A percentile compares a stretch with the other conserved stretches of the same genome.
These are phyloP conservation scores for Orchestes rusci DNA, from an alignment of 2,888 invertebrate species.

Conservation along the genomic window DNA sequence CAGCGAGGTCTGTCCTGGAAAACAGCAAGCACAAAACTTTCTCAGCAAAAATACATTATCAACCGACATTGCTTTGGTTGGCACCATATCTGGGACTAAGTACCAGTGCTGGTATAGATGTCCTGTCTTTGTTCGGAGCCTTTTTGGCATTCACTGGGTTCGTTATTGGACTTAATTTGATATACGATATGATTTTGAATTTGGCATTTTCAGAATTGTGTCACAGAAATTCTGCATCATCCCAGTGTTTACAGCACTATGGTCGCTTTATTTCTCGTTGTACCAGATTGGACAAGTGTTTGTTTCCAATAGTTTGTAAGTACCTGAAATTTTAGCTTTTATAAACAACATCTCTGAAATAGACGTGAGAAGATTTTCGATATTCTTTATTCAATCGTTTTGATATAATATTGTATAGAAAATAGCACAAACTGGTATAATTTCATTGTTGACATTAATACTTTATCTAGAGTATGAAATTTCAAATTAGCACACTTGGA, in stretches of 20 bases:
- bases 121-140: constrained; percentile 56
- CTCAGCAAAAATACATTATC: constrained; percentile 51
- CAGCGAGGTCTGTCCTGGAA: constrained; percentile 48
- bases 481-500: no score
- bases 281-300: constrained; percentile 70
- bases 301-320: constrained; percentile 67
- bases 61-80: constrained; percentile 61
- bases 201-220: constrained; percentile 50
- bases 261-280: constrained; percentile 66
- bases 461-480: no score
- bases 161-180: background rate
- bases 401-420: no score
- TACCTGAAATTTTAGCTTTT: constrained; percentile 29
- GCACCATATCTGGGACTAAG: constrained; percentile 59
- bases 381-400: background rate
- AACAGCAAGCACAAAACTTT: constrained; percentile 46
- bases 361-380: no score
- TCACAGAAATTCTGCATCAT: constrained; percentile 54
- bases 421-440: no score
- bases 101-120: constrained; percentile 59
- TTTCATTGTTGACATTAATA: no score
- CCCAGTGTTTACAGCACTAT: constrained; percentile 56
- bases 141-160: constrained; percentile 60
- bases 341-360: no score
- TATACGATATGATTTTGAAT: constrained; percentile 1